Evolutionary conservation across 2,797 vertebrate genomes (phyloP), one percentile per base, ranked within the genome.

Genomic region (Chelon auratus): DNA sequence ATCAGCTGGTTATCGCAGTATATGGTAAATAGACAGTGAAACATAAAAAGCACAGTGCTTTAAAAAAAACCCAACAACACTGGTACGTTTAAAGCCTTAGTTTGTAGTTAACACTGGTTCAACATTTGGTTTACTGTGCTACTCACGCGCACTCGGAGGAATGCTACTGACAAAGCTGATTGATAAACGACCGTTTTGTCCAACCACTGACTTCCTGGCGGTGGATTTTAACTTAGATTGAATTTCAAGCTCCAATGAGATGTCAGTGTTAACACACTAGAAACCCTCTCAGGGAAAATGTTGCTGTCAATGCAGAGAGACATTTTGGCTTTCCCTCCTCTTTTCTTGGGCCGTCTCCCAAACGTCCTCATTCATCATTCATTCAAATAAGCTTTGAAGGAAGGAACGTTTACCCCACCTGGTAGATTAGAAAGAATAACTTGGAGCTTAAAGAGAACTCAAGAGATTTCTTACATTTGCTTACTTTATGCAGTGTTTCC

Each of bases 241-340:
- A 91, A 93, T 89, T 91, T 92, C 87, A 91, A 75, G 83, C 87
- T 84, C 64, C 84, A 88, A 78, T 91, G 87, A 91, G 77, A 91
- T 90, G 87, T 88, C 86, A 80, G 75, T 60, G 71, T 85, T 89
- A 91, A 88, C 88, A 88, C 64, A 81, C 71, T 62, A 70, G 67
- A 90, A 72, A 57, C 26, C 63, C 77, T 88, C 76, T 75, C 53
- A 81, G 77, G 78, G 75, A 87, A 87, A 92, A 87, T 87, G 82
- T 80, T 85, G 77, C 87, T 88, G 85, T 91, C 88, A 88, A 80
- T 89, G 85, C 68, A 76, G 61, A 82, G 76, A 85, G 67, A 83
- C 81, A 77, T 88, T 91, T 82, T 61, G 72, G 67, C 70, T 80
- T 81, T 79, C 74, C 63, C 59, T 57, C 63, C 26, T 42, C 56